Conservation (phyloP, 2,888 invertebrate species). For the Caenorhabditis sp. region DNA sequence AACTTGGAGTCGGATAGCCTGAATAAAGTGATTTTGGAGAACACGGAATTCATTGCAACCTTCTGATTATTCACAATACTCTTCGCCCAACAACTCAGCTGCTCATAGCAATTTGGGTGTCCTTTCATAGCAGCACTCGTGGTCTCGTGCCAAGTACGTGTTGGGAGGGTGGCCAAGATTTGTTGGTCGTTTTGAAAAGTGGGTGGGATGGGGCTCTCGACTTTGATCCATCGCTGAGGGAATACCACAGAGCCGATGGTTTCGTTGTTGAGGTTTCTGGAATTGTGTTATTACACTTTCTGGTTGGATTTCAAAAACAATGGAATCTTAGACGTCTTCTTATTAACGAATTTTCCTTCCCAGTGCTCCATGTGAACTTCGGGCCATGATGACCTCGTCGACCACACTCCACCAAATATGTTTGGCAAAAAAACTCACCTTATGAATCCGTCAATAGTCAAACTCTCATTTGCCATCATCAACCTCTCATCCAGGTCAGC, state of each 20-base stretch:
- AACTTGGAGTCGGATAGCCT: slow-evolving; percentile 54
- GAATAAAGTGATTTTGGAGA: not conserved
- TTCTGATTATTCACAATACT: slow-evolving; percentile 63
- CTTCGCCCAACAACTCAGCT: slow-evolving; percentile 65
- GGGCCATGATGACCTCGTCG: too few relatives aligned
- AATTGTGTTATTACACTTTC: not conserved
- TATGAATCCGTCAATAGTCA: slow-evolving; percentile 52
- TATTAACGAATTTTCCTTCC: too few relatives aligned
- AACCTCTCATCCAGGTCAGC: slow-evolving; percentile 65
- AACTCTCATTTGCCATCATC: slow-evolving; percentile 57
- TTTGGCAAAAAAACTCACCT: slow-evolving; percentile 10
- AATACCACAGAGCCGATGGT: slow-evolving; percentile 54
- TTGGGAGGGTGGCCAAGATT: slow-evolving; percentile 53
- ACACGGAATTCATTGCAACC: not conserved
- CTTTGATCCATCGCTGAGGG: slow-evolving; percentile 67
- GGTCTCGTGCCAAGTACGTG: slow-evolving; percentile 61
- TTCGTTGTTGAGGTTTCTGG: slow-evolving; percentile 48
- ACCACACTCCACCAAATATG: too few relatives aligned
- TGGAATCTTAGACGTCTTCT: too few relatives aligned
- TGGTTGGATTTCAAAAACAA: too few relatives aligned
- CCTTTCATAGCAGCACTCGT: slow-evolving; percentile 60
- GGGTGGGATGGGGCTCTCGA: slow-evolving; percentile 42
- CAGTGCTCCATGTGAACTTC: too few relatives aligned
- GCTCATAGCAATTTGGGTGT: slow-evolving; percentile 48
- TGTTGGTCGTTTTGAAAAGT: slow-evolving; percentile 57